Evolutionary conservation across 2,888 invertebrate species (phyloP).

Genomic region (Anorthoa munda): DNA sequence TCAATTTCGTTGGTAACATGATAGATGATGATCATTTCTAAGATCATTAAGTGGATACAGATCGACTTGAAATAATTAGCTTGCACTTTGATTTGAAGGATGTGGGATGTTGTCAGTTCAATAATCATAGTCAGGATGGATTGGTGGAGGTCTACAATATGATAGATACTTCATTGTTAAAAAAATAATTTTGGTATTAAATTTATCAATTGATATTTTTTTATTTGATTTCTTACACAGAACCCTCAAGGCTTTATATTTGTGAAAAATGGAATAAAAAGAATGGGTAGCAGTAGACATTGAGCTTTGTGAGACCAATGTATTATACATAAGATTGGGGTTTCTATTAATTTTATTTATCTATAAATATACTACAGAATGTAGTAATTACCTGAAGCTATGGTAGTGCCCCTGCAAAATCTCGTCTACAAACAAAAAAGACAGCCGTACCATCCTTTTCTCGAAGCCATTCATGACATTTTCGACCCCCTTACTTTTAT

Average conservation of each 20-base stretch:
- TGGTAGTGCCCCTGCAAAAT: no score
- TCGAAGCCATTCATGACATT: no score
- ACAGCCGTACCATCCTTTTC: no score
- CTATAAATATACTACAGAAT: no score
- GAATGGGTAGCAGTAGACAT: not conserved
- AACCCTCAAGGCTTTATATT: no score
- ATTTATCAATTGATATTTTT: not conserved
- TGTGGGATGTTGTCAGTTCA: conserved; percentile 16
- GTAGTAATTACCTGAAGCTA: no score
- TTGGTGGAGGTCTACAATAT: not conserved
- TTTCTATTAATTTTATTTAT: not conserved
- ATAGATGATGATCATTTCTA: conserved; percentile 55
- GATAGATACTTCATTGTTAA: not conserved
- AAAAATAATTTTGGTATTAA: not conserved
- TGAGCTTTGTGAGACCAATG: not conserved
- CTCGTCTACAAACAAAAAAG: no score
- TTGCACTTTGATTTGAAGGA: conserved; percentile 29
- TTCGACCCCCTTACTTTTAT: no score
- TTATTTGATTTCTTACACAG: no score
- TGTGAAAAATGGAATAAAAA: not conserved
- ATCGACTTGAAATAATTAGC: conserved; percentile 48
- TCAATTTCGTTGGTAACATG: conserved; percentile 46
- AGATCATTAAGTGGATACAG: conserved; percentile 41
- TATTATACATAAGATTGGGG: not conserved
- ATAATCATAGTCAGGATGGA: not conserved